phyloP scores from a whole-genome alignment of 2,888 invertebrate genomes.

The Dicyrtomina minuta region DNA sequence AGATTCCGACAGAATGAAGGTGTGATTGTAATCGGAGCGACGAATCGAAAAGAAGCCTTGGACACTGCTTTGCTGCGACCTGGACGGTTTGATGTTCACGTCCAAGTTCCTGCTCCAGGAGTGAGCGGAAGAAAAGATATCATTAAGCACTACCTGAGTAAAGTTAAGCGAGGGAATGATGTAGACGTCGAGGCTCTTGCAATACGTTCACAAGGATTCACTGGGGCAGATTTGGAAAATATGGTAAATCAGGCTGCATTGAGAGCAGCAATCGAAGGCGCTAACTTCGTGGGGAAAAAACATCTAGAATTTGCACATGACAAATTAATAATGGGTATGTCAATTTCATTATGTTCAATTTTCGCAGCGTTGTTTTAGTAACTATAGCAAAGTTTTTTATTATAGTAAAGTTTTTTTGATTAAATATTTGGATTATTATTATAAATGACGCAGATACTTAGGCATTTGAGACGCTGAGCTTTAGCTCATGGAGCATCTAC shows the following conservation, averaged over 20 bases:
- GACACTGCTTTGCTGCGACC: constrained; percentile 94
- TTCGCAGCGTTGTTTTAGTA: too few relatives aligned
- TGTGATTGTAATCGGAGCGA: constrained; percentile 96
- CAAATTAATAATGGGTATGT: too few relatives aligned
- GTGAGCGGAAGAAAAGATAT: constrained; percentile 90
- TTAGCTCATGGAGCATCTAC: too few relatives aligned
- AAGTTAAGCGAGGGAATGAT: constrained; percentile 66
- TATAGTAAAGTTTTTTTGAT: too few relatives aligned
- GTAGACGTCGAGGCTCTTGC: constrained; percentile 82
- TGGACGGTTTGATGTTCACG: constrained; percentile 96
- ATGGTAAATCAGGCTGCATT: constrained; percentile 83
- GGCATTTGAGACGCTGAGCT: too few relatives aligned
- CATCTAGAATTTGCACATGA: constrained; percentile 93
- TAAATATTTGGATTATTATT: too few relatives aligned
- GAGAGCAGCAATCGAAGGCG: constrained; percentile 90
- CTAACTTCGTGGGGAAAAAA: constrained; percentile 83
- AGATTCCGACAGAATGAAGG: constrained; percentile 87
- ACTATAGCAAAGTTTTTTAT: too few relatives aligned
- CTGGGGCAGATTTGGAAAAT: constrained; percentile 97
- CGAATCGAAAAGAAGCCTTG: constrained; percentile 90
- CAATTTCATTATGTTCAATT: too few relatives aligned
- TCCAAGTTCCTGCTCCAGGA: constrained; percentile 81
- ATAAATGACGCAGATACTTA: too few relatives aligned
- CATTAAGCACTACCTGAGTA: constrained; percentile 79
- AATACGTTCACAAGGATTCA: constrained; percentile 89